Percentiles rank a stretch among this genome's conserved stretches.
These are phyloP conservation scores for Callochromis pleurospilus DNA, from an alignment of 2,113 vertebrate species.

Conservation along the genomic window DNA sequence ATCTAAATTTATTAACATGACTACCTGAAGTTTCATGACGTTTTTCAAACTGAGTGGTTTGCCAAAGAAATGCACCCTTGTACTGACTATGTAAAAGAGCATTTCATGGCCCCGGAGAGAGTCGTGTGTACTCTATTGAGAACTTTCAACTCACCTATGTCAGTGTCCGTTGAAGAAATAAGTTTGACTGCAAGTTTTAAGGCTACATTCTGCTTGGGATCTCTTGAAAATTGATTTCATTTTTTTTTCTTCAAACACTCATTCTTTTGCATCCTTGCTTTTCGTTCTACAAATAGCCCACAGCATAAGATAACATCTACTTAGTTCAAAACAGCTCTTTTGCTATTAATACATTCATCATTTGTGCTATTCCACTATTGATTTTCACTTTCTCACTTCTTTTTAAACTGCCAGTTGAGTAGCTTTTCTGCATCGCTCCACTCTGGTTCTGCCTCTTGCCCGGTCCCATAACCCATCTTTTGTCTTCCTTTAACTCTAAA, in stretches of 20 bases:
- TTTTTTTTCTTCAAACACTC: background rate
- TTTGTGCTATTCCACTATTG: conserved; percentile 14
- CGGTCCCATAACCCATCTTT: background rate
- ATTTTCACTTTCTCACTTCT: conserved; percentile 36
- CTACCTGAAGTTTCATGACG: background rate
- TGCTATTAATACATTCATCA: conserved; percentile 15
- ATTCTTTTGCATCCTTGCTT: background rate
- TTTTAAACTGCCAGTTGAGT: conserved; percentile 7
- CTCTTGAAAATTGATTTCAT: background rate
- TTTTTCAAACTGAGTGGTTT: background rate
- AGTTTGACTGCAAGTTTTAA: background rate
- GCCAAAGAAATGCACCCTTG: background rate
- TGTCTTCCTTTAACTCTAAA: background rate
- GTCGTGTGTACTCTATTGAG: background rate
- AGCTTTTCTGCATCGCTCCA: conserved; percentile 3
- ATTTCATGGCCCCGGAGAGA: background rate
- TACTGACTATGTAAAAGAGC: background rate
- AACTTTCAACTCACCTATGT: background rate
- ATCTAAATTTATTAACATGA: background rate
- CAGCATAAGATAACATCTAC: background rate
- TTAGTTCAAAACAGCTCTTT: background rate
- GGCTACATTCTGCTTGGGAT: background rate
- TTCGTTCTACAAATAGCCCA: background rate
- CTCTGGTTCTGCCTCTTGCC: background rate
- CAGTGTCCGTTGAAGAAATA: background rate